Base-by-base conservation (phyloP, 2,113 vertebrate genomes). In the Seriola quinqueradiata region DNA sequence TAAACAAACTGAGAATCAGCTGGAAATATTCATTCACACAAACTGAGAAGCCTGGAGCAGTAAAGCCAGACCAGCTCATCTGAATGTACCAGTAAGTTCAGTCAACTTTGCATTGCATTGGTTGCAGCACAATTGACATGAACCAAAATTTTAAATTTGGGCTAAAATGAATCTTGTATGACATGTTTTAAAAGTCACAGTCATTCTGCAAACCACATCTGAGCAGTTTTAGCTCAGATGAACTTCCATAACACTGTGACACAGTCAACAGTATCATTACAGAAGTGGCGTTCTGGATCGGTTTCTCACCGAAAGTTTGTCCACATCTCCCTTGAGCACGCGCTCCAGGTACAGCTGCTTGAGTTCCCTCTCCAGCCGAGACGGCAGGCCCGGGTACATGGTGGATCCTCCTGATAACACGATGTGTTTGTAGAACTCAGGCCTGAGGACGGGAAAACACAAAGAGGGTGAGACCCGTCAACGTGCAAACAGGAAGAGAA, bases 371-470 rank as follows among this genome's bases (percentile, higher is more conserved):
- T 99, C 98, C 94, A 99, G 95, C 8, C 97, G 96, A 0, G 98
- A 99, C 0, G 98, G 98, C 89, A 99, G 95, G 17, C 98, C 98
- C 0, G 98, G 98, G 78, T 99, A 99, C 98, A 99, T 99, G 86
- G 98, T 99, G 92, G 98, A 99, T 0, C 98, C 98, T 77, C 98
- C 98, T 8, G 98, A 99, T 64, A 99, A 90, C 87, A 99, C 98
- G 34, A 99, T 99, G 94, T 99, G 98, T 91, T 99, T 99, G 91
- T 99, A 99, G 94, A 99, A 99, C 90, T 99, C 98, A 67, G 98
- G 91, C 92, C 98, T 99, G 80, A 63, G 8, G 75, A 73, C 25
- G n/a, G 21, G 71, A 1, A 42, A 32, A 36, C 4, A 25, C 44
- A 60, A 52, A 6, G 23, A 46, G 0, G 6, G 55, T 79, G 52